These are phyloP conservation scores for Drosophila rellima DNA, from an alignment of 2,888 invertebrate genomes.

Conservation along the genomic window DNA sequence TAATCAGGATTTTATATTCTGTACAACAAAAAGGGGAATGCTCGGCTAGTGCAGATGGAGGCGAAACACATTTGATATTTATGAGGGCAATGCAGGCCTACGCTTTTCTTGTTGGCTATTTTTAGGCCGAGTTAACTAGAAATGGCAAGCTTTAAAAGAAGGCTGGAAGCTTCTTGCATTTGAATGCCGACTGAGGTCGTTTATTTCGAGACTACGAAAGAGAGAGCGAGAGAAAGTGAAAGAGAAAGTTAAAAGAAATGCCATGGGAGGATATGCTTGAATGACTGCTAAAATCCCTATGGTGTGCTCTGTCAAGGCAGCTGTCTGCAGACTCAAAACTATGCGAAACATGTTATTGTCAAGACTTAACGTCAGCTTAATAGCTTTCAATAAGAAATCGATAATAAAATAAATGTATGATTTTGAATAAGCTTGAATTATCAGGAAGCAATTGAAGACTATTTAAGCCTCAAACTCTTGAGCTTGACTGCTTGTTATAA, in stretches of 20 bases:
- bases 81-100: neutral
- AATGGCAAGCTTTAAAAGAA: conserved; percentile 23
- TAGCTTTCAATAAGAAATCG: neutral
- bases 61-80: neutral
- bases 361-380: neutral
- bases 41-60: neutral
- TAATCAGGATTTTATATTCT: conserved; percentile 4
- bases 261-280: conserved; percentile 4
- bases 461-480: neutral
- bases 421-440: neutral
- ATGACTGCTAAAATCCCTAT: conserved; percentile 11
- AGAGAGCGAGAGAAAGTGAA: neutral
- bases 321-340: conserved; percentile 7
- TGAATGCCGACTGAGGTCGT: conserved; percentile 30
- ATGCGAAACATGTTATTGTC: conserved; percentile 7
- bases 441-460: neutral
- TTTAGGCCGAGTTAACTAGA: neutral
- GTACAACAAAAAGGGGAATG: neutral
- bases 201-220: neutral
- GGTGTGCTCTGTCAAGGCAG: neutral
- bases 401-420: neutral
- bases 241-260: neutral
- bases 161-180: conserved; percentile 37
- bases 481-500: neutral
- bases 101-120: neutral